Evolutionary conservation across 1,140 invertebrate genomes (phyloP), one percentile per base, ranked within the genome.

Genomic region (Drosophila lini): DNA sequence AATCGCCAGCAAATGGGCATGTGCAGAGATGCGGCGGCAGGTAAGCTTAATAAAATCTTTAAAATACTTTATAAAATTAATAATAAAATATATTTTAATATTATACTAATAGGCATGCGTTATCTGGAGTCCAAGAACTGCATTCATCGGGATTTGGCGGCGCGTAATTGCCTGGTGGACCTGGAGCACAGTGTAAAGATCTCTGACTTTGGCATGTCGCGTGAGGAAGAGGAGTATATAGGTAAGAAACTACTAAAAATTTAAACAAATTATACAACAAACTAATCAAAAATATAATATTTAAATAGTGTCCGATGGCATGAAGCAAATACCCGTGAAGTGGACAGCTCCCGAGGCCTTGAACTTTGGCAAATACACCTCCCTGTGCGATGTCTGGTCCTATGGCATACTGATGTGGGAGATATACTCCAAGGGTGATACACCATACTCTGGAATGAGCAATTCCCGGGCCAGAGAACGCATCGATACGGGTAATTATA

Each of bases 241-340:
- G 92, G 92, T 92, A 68, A 32, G 25, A 47, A 13, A 8, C 5
- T 9, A 6, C 6, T n/a, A 0, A 28, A 13, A 36, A 3, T 5
- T 28, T 0, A 55, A 15, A 7, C 0, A 6, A 25, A 13, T 10
- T 13, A 38, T 16, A 28, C 0, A 16, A 5, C 8, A 3, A 47
- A 31, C 9, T n/a, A 10, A 42, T 15, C 7, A 38, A 16, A 69
- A n/a, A 10, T 8, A 5, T 3, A 5, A 36, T n/a, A 9, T 16
- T 2, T 16, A 2, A 42, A 74, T 13, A 92, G 98, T 99, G 41
- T 98, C 98, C 1, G 97, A 98, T 81, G 98, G 98, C 25, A 98
- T 99, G 97, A 99, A 99, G 93, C 98, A 99, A 94, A 99, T 99
- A 91, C 98, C 98, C 1, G 98, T 99, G 48, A 99, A 99, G 93